These are phyloP conservation scores for Morelia viridis DNA, from an alignment of 2,797 vertebrate species.

Conservation along the genomic window DNA sequence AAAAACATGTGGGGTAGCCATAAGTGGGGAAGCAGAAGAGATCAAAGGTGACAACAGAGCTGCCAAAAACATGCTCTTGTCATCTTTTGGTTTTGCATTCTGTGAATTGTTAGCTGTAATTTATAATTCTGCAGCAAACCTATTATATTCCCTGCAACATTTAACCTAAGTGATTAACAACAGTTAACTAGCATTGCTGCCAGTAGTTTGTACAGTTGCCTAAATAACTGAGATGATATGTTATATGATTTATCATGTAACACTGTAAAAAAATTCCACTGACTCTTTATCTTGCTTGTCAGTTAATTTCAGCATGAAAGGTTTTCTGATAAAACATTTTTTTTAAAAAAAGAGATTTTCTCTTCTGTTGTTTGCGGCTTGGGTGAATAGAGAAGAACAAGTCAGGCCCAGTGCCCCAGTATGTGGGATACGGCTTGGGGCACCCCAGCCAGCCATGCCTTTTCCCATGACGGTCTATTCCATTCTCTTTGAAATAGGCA, in stretches of 20 bases:
- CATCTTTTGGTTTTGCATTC: not conserved
- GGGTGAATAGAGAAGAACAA: not conserved
- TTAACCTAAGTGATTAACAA: not conserved
- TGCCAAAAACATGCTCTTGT: not conserved
- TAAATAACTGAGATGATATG: not conserved
- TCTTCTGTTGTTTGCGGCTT: not conserved
- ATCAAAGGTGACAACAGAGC: not conserved
- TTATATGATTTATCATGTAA: not conserved
- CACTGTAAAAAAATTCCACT: not conserved
- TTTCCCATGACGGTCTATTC: not conserved
- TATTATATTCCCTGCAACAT: not conserved
- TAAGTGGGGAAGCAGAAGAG: not conserved
- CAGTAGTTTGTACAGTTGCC: not conserved
- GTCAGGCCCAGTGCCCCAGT: not conserved
- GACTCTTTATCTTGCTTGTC: not conserved
- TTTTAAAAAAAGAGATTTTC: not conserved
- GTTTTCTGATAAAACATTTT: not conserved
- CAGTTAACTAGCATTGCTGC: not conserved
- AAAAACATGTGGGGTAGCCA: not conserved
- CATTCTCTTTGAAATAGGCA: not conserved
- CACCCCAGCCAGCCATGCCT: not conserved
- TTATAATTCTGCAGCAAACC: not conserved
- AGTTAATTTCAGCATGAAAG: not conserved
- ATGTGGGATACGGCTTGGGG: not conserved
- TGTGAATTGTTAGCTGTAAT: not conserved